A percentile compares a stretch with the other conserved stretches of the same genome.
phyloP scores from a whole-genome alignment of 1,140 invertebrate genomes.

The Helicoverpa armigera region DNA sequence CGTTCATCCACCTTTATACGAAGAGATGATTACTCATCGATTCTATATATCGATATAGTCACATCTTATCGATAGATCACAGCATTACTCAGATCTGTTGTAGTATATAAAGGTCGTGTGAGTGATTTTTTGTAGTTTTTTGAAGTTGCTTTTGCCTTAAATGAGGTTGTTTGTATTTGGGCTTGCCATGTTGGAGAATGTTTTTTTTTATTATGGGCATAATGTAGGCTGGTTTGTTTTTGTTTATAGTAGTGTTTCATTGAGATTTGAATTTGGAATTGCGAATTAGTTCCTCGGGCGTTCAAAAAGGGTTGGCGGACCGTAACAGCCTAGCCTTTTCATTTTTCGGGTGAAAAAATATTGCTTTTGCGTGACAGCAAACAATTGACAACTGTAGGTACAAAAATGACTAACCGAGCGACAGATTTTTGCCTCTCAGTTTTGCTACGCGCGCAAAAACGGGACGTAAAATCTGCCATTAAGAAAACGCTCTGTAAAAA shows the following conservation, averaged over 20 bases:
- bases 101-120: not conserved
- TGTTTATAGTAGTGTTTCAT: not conserved
- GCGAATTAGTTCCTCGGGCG: too few relatives aligned
- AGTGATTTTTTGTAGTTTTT: not conserved
- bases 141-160: not conserved
- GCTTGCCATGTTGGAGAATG: not conserved
- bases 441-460: too few relatives aligned
- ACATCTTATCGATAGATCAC: not conserved
- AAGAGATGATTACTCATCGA: slow-evolving; percentile 49
- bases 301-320: too few relatives aligned
- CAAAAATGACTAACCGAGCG: too few relatives aligned
- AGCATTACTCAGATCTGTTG: not conserved
- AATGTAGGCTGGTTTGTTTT: not conserved
- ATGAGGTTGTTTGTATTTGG: not conserved
- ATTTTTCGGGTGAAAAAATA: too few relatives aligned
- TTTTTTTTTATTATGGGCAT: not conserved
- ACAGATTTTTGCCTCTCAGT: too few relatives aligned
- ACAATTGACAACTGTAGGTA: too few relatives aligned
- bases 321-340: too few relatives aligned
- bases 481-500: not conserved
- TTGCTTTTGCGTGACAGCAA: too few relatives aligned
- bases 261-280: not conserved
- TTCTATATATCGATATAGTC: slow-evolving; percentile 23
- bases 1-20: slow-evolving; percentile 48
- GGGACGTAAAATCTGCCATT: not conserved